Evolutionary conservation across 2,888 invertebrate species (phyloP).

Genomic region (Cheilosia urbana): DNA sequence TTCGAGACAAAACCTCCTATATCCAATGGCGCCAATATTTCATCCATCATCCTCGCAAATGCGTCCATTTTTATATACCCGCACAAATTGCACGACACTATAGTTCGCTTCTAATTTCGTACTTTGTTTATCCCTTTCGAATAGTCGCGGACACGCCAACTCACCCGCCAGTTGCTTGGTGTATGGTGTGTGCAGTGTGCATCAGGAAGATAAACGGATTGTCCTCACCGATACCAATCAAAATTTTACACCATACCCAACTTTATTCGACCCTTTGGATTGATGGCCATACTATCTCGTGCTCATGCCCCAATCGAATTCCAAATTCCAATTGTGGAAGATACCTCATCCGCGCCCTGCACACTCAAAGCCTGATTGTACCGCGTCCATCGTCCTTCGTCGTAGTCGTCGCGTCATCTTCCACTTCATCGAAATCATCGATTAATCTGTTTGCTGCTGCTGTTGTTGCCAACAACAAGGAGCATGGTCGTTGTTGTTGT

Average conservation of each 20-base stretch:
- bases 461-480: slow-evolving; percentile 61
- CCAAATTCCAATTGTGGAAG: slow-evolving; percentile 36
- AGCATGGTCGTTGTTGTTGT: slow-evolving; percentile 32
- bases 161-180: neutral
- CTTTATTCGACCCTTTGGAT: slow-evolving; percentile 48
- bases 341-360: slow-evolving; percentile 43
- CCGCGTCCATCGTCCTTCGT: slow-evolving; percentile 6
- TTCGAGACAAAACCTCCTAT: slow-evolving; percentile 1
- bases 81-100: slow-evolving; percentile 16
- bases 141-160: neutral
- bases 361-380: slow-evolving; percentile 26
- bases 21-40: slow-evolving; percentile 59
- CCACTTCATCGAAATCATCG: slow-evolving; percentile 73
- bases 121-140: slow-evolving; percentile 42
- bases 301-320: slow-evolving; percentile 8
- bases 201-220: slow-evolving; percentile 64
- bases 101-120: slow-evolving; percentile 46
- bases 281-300: slow-evolving; percentile 59
- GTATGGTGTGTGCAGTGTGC: no score
- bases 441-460: slow-evolving; percentile 73
- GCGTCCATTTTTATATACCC: neutral
- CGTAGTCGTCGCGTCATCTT: slow-evolving; percentile 61
- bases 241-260: slow-evolving; percentile 65
- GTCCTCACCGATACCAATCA: slow-evolving; percentile 69
- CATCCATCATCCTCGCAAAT: slow-evolving; percentile 34